phyloP scores from a whole-genome alignment of 2,113 vertebrate species.

The Calyptomena viridis region DNA sequence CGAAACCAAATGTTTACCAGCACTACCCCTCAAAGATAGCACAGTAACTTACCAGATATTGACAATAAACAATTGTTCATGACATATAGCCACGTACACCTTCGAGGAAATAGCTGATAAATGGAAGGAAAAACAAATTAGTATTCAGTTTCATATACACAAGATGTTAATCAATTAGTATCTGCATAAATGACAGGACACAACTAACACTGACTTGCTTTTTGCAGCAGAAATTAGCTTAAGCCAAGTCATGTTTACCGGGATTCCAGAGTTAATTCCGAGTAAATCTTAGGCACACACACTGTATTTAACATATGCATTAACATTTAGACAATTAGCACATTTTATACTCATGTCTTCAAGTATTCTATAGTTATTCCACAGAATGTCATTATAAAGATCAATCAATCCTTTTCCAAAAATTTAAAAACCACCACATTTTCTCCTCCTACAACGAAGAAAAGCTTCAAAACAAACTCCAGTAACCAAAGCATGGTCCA shows the following conservation, averaged over 20 bases:
- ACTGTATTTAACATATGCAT: not conserved
- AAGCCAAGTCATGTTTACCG: not conserved
- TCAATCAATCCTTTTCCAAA: not conserved
- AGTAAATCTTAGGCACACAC: not conserved
- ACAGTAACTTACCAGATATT: constrained; percentile 88
- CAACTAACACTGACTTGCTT: not conserved
- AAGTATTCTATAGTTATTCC: not conserved
- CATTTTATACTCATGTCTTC: not conserved
- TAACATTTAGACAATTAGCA: not conserved
- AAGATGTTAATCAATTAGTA: not conserved
- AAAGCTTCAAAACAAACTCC: not conserved
- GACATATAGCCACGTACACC: constrained; percentile 97
- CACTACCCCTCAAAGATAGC: not conserved
- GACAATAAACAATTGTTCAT: constrained; percentile 98
- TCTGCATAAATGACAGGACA: not conserved
- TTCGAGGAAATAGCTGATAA: constrained; percentile 89
- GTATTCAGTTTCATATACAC: not conserved
- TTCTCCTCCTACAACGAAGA: not conserved
- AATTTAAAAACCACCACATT: not conserved
- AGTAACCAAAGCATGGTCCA: not conserved
- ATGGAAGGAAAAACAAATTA: constrained; percentile 18
- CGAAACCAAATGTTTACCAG: not conserved
- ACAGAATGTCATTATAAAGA: not conserved
- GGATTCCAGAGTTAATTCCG: constrained; percentile 23
- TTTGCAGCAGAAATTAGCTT: not conserved